Evolutionary conservation across 1,140 invertebrate genomes (phyloP), one percentile per base, ranked within the genome.

Genomic region (Copidosoma floridanum): DNA sequence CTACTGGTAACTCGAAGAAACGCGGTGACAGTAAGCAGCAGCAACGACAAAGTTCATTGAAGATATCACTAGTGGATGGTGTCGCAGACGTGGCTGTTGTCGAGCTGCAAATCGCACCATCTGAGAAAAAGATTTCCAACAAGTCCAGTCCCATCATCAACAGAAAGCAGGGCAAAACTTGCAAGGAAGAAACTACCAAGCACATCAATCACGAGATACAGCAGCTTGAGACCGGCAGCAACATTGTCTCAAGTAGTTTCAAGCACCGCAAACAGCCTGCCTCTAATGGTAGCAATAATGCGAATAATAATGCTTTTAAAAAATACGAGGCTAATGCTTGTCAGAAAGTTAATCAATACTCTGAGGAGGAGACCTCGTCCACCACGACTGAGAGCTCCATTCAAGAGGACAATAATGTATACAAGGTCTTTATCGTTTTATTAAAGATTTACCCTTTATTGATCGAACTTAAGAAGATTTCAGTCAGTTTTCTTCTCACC

Each of bases 341-440:
- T 71, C 75, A 78, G 54, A 75, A 78, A 63, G 62, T 61, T 7
- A 63, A 75, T 63, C 73, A 77, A 63, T 81, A 75, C 61, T 81
- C 78, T 11, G 85, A 87, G 70, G 87, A 88, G 68, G 88, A 89
- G 65, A 86, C 85, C 2, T 89, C 87, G 11, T 89, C 88, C 1
- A 89, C 88, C 0, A 89, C 88, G 6, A 89, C 88, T 11, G 88
- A 90, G 68, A 87, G 86, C 64, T 87, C 85, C 4, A 77, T 81
- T 59, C 81, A 85, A 18, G 86, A 88, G 58, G 82, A 82, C 57
- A 57, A 38, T 55, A 40, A 38, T 54, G 57, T 48, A 16, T 71
- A 66, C 23, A 76, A 74, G 67, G 72, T 68, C 29, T n/a, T n/a
- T n/a, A n/a, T n/a, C n/a, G n/a, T n/a, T n/a, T n/a, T n/a, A n/a